Percentiles rank a stretch among this genome's conserved stretches.
Evolutionary conservation across 2,113 vertebrate species (phyloP).

Genomic region (Epinephelus fuscoguttatus): DNA sequence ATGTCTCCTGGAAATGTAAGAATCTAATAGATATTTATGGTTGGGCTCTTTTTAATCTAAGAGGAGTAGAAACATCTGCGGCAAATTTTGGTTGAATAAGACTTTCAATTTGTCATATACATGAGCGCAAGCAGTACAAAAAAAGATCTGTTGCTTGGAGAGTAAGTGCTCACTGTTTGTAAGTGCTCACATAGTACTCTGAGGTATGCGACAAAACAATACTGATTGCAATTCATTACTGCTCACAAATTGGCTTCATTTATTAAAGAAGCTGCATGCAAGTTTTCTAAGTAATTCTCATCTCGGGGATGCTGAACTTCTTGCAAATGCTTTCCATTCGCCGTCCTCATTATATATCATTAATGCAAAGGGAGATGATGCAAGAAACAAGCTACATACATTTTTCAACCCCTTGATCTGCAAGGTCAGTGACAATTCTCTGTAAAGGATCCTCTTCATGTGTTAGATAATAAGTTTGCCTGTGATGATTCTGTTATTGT

Average conservation of each 20-base stretch:
- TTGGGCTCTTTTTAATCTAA: conserved; percentile 80
- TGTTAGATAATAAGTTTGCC: background rate
- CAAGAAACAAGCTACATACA: background rate
- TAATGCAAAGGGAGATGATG: background rate
- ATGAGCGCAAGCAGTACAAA: conserved; percentile 35
- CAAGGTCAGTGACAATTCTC: background rate
- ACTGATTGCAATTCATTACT: conserved; percentile 25
- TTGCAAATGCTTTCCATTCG: conserved; percentile 7
- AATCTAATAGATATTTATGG: conserved; percentile 83
- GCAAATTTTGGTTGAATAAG: conserved; percentile 69
- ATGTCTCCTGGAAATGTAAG: conserved; percentile 63
- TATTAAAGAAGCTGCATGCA: conserved; percentile 12
- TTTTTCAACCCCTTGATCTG: background rate
- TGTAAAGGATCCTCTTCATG: background rate
- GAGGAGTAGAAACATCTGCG: conserved; percentile 69
- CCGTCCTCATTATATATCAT: background rate
- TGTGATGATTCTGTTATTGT: background rate
- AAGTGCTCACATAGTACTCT: conserved; percentile 11
- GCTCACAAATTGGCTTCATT: conserved; percentile 29
- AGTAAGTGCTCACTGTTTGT: conserved; percentile 24
- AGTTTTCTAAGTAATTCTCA: background rate
- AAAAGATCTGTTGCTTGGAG: conserved; percentile 25
- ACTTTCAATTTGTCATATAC: conserved; percentile 76
- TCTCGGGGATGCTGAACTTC: background rate
- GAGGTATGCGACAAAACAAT: conserved; percentile 21